phyloP scores from a whole-genome alignment of 1,140 invertebrate species.

The Holcopasites calliopsidis region DNA sequence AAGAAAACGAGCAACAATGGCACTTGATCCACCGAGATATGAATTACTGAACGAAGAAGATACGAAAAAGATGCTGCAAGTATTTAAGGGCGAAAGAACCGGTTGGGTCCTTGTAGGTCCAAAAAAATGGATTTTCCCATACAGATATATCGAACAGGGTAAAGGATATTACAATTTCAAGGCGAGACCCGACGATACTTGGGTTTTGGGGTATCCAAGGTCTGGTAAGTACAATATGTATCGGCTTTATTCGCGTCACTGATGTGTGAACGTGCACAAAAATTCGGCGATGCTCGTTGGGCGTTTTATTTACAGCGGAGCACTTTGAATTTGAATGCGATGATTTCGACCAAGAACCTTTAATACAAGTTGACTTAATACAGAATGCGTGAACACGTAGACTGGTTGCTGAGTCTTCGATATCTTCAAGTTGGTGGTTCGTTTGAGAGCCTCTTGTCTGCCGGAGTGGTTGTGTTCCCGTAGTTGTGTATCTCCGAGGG shows the following conservation, averaged over 20 bases:
- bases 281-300: too few species aligned
- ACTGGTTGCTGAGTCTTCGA: too few species aligned
- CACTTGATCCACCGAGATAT: constrained; percentile 55
- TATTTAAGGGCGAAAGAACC: constrained; percentile 83
- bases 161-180: constrained; percentile 86
- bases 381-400: too few species aligned
- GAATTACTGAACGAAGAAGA: constrained; percentile 63
- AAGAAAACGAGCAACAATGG: constrained; percentile 35
- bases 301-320: too few species aligned
- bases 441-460: too few species aligned
- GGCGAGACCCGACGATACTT: constrained; percentile 83
- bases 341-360: too few species aligned
- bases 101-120: constrained; percentile 87
- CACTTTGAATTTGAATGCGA: too few species aligned
- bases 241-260: constrained; percentile 9
- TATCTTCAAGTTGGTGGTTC: too few species aligned
- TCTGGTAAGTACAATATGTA: constrained; percentile 83
- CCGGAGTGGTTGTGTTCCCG: too few species aligned
- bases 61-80: constrained; percentile 71
- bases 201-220: constrained; percentile 88
- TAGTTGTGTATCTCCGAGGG: too few species aligned
- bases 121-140: constrained; percentile 86
- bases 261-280: too few species aligned
- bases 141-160: constrained; percentile 83
- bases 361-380: too few species aligned